Conservation (phyloP, 1,140 invertebrate species). For the Zaprionus camerounensis region DNA sequence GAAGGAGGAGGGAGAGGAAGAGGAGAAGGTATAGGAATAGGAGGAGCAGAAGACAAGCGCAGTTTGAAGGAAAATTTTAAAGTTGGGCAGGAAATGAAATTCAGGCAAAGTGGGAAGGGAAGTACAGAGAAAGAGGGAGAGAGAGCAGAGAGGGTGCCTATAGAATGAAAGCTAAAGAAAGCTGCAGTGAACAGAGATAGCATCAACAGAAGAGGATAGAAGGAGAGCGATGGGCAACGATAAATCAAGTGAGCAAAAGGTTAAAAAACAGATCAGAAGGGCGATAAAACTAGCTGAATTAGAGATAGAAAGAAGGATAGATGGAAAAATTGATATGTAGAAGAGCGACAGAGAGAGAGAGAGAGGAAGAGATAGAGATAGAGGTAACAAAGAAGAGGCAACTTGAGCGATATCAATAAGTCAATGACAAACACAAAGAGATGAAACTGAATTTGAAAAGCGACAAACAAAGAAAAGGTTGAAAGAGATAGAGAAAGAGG, state of each 20-base stretch:
- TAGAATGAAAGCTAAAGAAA: not conserved
- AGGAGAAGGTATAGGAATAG: not conserved
- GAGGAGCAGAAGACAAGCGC: not conserved
- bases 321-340: no score
- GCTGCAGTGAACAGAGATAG: not conserved
- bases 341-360: not conserved
- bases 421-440: not conserved
- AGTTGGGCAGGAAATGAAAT: conserved; percentile 3
- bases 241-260: not conserved
- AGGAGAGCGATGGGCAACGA: not conserved
- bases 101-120: not conserved
- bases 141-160: no score
- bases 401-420: not conserved
- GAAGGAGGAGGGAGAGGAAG: not conserved
- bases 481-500: not conserved
- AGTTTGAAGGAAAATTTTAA: not conserved
- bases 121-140: no score
- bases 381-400: not conserved
- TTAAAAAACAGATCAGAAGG: not conserved
- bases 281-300: not conserved
- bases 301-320: no score
- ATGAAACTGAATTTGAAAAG: not conserved
- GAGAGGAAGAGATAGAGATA: not conserved
- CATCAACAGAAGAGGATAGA: not conserved
- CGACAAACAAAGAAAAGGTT: not conserved